Base-by-base conservation (phyloP, 2,888 invertebrate species). In the Onchidella celtica region DNA sequence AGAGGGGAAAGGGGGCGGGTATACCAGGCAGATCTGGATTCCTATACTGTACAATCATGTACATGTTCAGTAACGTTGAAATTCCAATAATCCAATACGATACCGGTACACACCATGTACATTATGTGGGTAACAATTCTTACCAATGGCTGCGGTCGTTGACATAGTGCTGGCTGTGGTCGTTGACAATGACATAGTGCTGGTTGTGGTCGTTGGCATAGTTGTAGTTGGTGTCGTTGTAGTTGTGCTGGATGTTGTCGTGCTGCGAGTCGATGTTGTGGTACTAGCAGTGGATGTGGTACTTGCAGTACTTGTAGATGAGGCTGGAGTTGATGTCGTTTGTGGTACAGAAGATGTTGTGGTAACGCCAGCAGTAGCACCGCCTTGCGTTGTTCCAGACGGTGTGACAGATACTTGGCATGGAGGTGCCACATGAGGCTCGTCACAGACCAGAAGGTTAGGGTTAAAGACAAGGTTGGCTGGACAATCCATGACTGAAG, bases 361-460 rank as follows among this genome's bases (percentile, higher is more conserved):
- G n/a, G 65, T 77, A 63, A 40, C 55, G 72, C 70, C 76, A 32
- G 63, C 70, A 61, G 66, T 70, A 59, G 55, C 57, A n/a, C 47
- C 47, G 17, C 47, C 47, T 11, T 17, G 6, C 6, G 9, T 17
- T 11, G 9, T 17, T 11, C 47, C 47, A 47, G 47, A 47, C 17
- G 47, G 17, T 47, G 47, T 11, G 6, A 6, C 47, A 11, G 47
- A 47, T 17, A 17, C 9, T 17, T 11, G 6, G 47, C 47, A 47
- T 11, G 47, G 17, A 11, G 47, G 47, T 11, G 29, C 65, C 17
- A 11, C 36, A 36, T 38, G 21, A 17, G 69, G 38, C n/a, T 69
- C 69, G 36, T 69, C 69, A 36, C 69, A 69, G 6, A 69, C 69
- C 4, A 29, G 32, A n/a, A 38, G 38, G 38, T 69, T 38, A 9